Percentiles rank a stretch among this genome's conserved stretches.
Conservation (phyloP, 2,797 vertebrate species). For the Typhlichthys subterraneus region DNA sequence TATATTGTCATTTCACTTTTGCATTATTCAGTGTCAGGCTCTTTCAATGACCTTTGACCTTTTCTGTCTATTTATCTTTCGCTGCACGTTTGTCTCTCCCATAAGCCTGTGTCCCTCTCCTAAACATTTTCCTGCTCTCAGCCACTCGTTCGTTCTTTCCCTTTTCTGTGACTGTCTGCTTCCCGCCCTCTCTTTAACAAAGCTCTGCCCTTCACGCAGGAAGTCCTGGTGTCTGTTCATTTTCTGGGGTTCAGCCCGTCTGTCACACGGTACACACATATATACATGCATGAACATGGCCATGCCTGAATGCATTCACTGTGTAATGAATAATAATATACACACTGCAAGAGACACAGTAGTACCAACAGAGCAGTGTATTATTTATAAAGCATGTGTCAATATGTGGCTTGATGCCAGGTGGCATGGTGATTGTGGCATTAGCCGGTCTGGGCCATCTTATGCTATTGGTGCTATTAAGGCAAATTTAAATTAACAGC, state of each 20-base stretch:
- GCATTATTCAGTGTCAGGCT: too few species aligned
- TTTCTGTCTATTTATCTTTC: slow-evolving; percentile 8
- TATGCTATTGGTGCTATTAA: background rate
- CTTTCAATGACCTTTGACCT: slow-evolving; percentile 18
- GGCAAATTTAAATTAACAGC: too few species aligned
- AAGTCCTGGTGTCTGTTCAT: slow-evolving; percentile 66
- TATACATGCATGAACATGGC: slow-evolving; percentile 16
- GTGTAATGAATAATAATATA: too few species aligned
- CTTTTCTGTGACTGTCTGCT: slow-evolving; percentile 30
- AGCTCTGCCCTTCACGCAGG: slow-evolving; percentile 57
- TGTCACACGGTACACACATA: slow-evolving; percentile 4
- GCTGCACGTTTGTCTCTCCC: slow-evolving; percentile 20
- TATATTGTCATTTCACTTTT: background rate
- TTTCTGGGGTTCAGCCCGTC: slow-evolving; percentile 54
- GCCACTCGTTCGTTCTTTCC: slow-evolving; percentile 17
- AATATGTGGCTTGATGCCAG: too few species aligned
- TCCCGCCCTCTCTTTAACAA: slow-evolving; percentile 51
- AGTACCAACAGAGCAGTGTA: too few species aligned
- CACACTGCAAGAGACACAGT: too few species aligned
- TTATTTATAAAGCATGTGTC: too few species aligned
- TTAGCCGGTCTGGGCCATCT: too few species aligned
- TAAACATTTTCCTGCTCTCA: background rate
- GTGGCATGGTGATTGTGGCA: too few species aligned
- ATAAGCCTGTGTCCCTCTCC: slow-evolving; percentile 14
- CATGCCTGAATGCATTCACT: background rate